phyloP scores from a whole-genome alignment of 2,888 invertebrate species.

The Teleiodes luculella region DNA sequence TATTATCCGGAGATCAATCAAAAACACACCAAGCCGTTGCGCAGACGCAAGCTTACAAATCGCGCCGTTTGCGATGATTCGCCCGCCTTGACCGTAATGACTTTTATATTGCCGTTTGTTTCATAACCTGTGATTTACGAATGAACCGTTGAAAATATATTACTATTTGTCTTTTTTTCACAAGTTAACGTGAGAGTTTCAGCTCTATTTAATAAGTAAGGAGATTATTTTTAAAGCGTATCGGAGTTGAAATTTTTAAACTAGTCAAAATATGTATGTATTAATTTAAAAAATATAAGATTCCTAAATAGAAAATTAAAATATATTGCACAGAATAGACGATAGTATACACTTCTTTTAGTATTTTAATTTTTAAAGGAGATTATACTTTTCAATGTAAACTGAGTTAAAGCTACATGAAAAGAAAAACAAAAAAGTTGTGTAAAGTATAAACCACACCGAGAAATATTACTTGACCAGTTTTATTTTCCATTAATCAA shows the following conservation, averaged over 20 bases:
- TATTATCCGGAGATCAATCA: conserved; percentile 52
- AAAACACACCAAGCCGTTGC: conserved; percentile 41
- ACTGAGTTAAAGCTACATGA: no score
- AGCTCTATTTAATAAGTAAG: no score
- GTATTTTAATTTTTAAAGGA: no score
- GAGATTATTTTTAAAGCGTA: no score
- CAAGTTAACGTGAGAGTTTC: background rate
- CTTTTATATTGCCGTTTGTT: conserved; percentile 33
- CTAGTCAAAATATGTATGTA: no score
- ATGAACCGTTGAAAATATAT: background rate
- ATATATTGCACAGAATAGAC: no score
- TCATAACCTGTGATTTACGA: conserved; percentile 26
- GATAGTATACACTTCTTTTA: no score
- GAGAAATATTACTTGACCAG: conserved; percentile 20
- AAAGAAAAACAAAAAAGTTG: background rate
- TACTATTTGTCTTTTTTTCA: background rate
- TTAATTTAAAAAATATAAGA: no score
- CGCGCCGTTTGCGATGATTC: conserved; percentile 45
- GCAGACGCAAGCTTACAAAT: conserved; percentile 50
- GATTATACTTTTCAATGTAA: no score
- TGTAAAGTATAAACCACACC: background rate
- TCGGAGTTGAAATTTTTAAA: no score
- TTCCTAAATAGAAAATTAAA: no score
- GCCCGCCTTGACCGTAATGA: conserved; percentile 53
- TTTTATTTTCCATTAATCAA: conserved; percentile 31